Conservation (phyloP, 2,888 invertebrate genomes). For the Masnerella sp. region DNA sequence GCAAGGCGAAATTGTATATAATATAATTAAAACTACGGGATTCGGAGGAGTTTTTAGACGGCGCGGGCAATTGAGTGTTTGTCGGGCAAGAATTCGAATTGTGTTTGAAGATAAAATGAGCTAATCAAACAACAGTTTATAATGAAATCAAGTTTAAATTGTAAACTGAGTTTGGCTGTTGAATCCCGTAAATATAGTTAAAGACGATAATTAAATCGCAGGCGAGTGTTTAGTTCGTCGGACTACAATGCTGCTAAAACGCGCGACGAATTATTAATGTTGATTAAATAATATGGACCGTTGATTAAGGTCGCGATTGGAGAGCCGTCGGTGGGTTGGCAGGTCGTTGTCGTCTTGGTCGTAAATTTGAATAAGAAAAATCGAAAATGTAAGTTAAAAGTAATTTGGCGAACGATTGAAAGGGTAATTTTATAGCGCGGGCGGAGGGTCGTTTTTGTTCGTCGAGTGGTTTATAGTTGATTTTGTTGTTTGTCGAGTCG, state of each 20-base stretch:
- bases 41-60: slow-evolving; percentile 35
- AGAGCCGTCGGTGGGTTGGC: slow-evolving; percentile 12
- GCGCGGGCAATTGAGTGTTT: slow-evolving; percentile 18
- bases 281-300: slow-evolving; percentile 47
- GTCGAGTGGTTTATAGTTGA: slow-evolving; percentile 12
- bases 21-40: slow-evolving; percentile 49
- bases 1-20: slow-evolving; percentile 32
- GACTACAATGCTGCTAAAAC: slow-evolving; percentile 41
- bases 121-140: slow-evolving; percentile 57
- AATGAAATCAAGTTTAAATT: slow-evolving; percentile 58
- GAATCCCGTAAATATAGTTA: slow-evolving; percentile 50
- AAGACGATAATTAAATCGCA: slow-evolving; percentile 53
- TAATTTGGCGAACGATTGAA: slow-evolving; percentile 50
- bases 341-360: no score
- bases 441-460: neutral
- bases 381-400: slow-evolving; percentile 44
- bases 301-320: slow-evolving; percentile 35
- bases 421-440: slow-evolving; percentile 37
- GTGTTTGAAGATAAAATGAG: slow-evolving; percentile 53
- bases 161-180: slow-evolving; percentile 54
- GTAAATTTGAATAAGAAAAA: slow-evolving; percentile 49
- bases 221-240: slow-evolving; percentile 45
- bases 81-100: slow-evolving; percentile 42
- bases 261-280: slow-evolving; percentile 51
- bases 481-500: slow-evolving; percentile 1